These are phyloP conservation scores for Odontocerum albicorne DNA, from an alignment of 2,888 invertebrate species.

Conservation along the genomic window DNA sequence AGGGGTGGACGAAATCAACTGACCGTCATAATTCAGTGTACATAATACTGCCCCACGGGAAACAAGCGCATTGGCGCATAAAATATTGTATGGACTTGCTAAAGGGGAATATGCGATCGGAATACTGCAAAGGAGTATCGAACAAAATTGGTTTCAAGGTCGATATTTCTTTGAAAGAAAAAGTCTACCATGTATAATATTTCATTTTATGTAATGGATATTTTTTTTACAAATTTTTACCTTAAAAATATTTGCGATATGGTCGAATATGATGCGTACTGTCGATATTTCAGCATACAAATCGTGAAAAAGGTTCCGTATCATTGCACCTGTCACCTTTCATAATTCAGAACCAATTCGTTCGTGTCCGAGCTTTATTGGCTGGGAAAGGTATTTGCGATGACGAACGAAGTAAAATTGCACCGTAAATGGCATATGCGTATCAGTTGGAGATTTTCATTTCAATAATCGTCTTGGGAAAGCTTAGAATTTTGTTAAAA, in stretches of 20 bases:
- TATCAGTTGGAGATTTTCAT: no score
- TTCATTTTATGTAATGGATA: no score
- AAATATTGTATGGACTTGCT: conserved; percentile 47
- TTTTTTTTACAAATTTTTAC: no score
- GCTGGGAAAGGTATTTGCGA: conserved; percentile 5
- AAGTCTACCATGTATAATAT: no score
- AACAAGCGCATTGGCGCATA: conserved; percentile 53
- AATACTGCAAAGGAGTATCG: neutral
- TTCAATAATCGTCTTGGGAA: no score
- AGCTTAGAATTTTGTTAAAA: no score
- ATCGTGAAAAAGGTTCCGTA: conserved; percentile 35
- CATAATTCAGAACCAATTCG: conserved; percentile 34
- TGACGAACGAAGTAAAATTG: neutral
- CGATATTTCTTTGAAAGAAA: neutral
- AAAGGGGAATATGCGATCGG: conserved; percentile 19
- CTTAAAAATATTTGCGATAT: no score
- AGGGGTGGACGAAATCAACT: conserved; percentile 37
- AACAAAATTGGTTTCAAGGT: neutral
- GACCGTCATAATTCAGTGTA: conserved; percentile 55
- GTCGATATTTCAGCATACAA: conserved; percentile 28
- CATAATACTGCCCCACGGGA: conserved; percentile 42
- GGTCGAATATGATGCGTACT: neutral
- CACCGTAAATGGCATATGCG: no score
- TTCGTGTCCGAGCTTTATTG: conserved; percentile 30
- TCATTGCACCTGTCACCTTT: conserved; percentile 38